Evolutionary conservation across 2,797 vertebrate genomes (phyloP).

Genomic region (Simalia tracyae): DNA sequence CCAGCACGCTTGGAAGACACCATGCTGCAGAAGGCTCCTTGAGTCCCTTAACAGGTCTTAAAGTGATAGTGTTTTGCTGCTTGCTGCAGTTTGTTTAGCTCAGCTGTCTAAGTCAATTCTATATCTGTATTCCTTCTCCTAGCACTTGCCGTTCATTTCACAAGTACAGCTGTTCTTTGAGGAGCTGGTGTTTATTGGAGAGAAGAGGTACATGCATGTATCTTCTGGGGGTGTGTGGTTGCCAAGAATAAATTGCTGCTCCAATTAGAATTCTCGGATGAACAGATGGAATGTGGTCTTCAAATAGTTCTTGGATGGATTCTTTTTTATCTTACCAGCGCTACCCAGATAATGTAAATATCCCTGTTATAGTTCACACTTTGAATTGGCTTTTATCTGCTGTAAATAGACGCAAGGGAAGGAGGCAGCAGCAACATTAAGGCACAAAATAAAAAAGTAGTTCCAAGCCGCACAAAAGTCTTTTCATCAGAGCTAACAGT

Average conservation of each 20-base stretch:
- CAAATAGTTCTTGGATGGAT: conserved; percentile 11
- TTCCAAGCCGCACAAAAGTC: conserved; percentile 21
- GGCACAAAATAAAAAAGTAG: background rate
- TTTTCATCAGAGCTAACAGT: background rate
- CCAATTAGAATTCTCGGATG: conserved; percentile 4
- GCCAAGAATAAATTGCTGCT: background rate
- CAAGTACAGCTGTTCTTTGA: background rate
- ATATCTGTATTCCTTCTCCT: background rate
- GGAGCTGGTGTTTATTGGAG: background rate
- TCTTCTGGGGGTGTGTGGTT: background rate
- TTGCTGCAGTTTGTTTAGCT: background rate
- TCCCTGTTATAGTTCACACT: background rate
- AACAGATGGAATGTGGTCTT: conserved; percentile 1
- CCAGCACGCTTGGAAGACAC: background rate
- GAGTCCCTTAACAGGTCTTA: background rate
- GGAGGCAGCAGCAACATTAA: background rate
- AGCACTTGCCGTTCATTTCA: background rate
- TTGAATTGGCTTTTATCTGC: conserved; percentile 34
- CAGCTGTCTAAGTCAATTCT: fast-evolving
- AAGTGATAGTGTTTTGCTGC: background rate
- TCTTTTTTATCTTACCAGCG: background rate
- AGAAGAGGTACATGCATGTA: background rate
- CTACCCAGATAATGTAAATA: background rate
- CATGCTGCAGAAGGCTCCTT: background rate
- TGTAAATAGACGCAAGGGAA: background rate